Percentiles rank a stretch among this genome's conserved stretches.
phyloP scores from a whole-genome alignment of 1,140 invertebrate genomes.

The Ceratosolen solmsi region DNA sequence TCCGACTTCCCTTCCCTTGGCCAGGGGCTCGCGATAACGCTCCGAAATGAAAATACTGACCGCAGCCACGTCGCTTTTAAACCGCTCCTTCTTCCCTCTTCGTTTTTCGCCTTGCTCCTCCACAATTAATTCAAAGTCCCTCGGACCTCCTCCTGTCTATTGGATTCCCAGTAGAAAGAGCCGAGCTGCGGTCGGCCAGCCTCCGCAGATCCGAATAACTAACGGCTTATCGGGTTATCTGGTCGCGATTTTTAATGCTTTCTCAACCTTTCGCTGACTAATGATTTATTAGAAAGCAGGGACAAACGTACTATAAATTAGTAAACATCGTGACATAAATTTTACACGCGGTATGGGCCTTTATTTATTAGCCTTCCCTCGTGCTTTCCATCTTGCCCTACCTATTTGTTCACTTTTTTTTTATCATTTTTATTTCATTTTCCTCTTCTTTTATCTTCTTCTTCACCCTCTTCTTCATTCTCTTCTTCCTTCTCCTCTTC shows the following conservation, averaged over 20 bases:
- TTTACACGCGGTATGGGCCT: too few relatives aligned
- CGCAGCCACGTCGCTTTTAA: conserved; percentile 59
- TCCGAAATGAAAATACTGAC: conserved; percentile 72
- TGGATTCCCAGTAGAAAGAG: conserved; percentile 32
- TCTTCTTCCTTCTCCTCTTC: too few relatives aligned
- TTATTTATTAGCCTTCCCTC: too few relatives aligned
- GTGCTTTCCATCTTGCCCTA: too few relatives aligned
- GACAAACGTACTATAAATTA: conserved; percentile 10
- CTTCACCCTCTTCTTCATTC: too few relatives aligned
- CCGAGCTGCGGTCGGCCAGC: conserved; percentile 8
- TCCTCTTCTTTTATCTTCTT: too few relatives aligned
- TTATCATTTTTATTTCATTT: too few relatives aligned
- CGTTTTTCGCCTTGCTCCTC: conserved; percentile 46
- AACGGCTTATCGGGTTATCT: conserved; percentile 35
- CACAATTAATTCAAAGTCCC: conserved; percentile 35
- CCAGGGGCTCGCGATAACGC: conserved; percentile 65
- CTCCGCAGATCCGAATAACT: conserved; percentile 28
- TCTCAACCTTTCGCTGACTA: background rate
- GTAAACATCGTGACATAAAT: too few relatives aligned
- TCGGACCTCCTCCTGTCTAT: conserved; percentile 1
- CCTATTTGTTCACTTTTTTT: too few relatives aligned
- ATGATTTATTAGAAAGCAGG: conserved; percentile 24
- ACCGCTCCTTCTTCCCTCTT: conserved; percentile 55
- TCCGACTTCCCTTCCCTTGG: background rate
- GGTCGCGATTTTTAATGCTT: conserved; percentile 32